Conservation (phyloP, 2,113 vertebrate species). For the Diglossa brunneiventris region DNA sequence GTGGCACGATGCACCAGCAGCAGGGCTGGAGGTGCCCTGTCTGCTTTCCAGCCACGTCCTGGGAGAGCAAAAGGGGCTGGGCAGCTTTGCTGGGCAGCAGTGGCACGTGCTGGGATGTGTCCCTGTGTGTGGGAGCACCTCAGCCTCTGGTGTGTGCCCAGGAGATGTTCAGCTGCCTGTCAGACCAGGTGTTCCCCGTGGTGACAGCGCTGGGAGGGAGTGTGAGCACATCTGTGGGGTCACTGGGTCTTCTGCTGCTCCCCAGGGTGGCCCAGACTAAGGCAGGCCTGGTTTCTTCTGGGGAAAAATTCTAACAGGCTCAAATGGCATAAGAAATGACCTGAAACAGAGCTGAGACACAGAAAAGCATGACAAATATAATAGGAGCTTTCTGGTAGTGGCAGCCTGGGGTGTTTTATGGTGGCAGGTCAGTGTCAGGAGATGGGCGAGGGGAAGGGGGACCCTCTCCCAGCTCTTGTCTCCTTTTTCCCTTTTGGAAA, state of each 20-base stretch:
- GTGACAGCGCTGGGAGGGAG: background rate
- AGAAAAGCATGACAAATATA: background rate
- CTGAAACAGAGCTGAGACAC: background rate
- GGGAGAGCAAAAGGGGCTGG: background rate
- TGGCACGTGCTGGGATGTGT: accelerated
- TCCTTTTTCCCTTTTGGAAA: background rate
- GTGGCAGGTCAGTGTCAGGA: background rate
- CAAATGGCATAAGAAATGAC: background rate
- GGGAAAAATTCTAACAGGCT: background rate
- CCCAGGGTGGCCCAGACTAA: background rate
- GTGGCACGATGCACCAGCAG: background rate
- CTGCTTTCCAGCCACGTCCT: background rate
- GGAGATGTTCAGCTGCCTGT: background rate
- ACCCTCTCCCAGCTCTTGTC: background rate
- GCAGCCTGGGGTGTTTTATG: background rate
- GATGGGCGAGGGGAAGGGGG: background rate
- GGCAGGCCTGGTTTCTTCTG: background rate
- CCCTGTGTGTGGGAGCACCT: accelerated
- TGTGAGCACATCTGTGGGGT: accelerated
- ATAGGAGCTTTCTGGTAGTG: background rate
- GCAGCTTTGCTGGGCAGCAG: accelerated
- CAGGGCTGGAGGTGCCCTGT: background rate
- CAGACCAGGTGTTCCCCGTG: background rate
- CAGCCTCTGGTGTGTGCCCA: background rate
- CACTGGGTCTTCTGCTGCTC: background rate